Conservation (phyloP, 2,888 invertebrate species). For the Chymomyza amoena region DNA sequence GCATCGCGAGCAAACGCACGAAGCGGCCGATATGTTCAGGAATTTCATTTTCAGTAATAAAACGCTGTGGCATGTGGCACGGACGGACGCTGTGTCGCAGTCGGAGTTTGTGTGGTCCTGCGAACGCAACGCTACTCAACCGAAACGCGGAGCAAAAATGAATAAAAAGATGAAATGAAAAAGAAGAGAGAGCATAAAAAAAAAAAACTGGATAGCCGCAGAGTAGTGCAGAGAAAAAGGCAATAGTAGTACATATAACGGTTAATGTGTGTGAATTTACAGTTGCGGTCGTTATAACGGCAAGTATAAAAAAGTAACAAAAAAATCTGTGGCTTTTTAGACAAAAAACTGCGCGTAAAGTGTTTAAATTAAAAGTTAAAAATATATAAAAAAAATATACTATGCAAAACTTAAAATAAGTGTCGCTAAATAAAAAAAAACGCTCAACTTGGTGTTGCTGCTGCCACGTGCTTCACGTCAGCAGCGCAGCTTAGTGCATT, state of each 20-base stretch:
- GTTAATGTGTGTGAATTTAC: no score
- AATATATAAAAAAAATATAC: no score
- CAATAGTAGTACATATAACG: no score
- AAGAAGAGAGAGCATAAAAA: not conserved
- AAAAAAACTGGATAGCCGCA: not conserved
- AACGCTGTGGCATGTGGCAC: not conserved
- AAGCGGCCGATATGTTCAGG: not conserved
- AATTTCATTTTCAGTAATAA: not conserved
- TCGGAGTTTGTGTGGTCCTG: constrained; percentile 58
- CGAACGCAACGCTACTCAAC: constrained; percentile 29
- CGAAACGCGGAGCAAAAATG: constrained; percentile 25
- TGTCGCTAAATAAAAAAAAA: not conserved
- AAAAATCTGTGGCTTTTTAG: no score
- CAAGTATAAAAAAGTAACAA: no score
- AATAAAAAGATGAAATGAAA: not conserved
- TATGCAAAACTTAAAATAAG: not conserved
- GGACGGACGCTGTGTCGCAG: constrained; percentile 35
- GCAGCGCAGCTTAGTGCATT: not conserved
- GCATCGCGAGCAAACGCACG: not conserved
- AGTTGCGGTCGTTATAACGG: no score
- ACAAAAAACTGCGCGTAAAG: no score
- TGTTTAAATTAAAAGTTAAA: no score
- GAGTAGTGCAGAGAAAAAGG: not conserved
- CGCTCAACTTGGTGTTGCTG: not conserved
- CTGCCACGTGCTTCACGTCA: not conserved